phyloP scores from a whole-genome alignment of 1,140 invertebrate species.

The Camponotus pennsylvanicus region DNA sequence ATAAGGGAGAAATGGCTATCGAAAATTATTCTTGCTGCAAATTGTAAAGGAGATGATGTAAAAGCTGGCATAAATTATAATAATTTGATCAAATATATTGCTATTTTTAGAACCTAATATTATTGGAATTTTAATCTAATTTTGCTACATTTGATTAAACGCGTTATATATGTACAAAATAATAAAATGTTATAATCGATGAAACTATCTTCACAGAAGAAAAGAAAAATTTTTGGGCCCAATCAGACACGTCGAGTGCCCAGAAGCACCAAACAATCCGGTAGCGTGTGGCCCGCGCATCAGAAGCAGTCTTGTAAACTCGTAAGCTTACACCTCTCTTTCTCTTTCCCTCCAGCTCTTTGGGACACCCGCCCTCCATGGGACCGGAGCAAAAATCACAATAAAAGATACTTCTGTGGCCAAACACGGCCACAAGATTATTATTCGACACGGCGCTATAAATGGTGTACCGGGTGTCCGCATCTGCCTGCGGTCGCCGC shows the following conservation, averaged over 20 bases:
- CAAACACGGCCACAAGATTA: conserved; percentile 81
- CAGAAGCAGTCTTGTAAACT: conserved; percentile 61
- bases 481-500: conserved; percentile 82
- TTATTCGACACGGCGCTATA: conserved; percentile 63
- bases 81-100: background rate
- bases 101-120: background rate
- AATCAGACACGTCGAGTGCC: conserved; percentile 15
- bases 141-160: background rate
- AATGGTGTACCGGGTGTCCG: conserved; percentile 76
- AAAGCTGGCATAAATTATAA: background rate
- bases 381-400: conserved; percentile 66
- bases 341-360: conserved; percentile 72
- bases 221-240: background rate
- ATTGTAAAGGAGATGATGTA: background rate
- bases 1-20: background rate
- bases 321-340: conserved; percentile 79
- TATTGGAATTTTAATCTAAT: background rate
- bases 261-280: background rate
- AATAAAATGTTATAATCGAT: background rate
- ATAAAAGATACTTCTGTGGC: conserved; percentile 85
- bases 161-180: background rate
- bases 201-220: background rate
- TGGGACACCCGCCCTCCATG: conserved; percentile 21
- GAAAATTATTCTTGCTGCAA: background rate
- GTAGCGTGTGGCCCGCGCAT: conserved; percentile 12